Base-by-base conservation (phyloP, 2,113 vertebrate species). In the Carassius gibelio region DNA sequence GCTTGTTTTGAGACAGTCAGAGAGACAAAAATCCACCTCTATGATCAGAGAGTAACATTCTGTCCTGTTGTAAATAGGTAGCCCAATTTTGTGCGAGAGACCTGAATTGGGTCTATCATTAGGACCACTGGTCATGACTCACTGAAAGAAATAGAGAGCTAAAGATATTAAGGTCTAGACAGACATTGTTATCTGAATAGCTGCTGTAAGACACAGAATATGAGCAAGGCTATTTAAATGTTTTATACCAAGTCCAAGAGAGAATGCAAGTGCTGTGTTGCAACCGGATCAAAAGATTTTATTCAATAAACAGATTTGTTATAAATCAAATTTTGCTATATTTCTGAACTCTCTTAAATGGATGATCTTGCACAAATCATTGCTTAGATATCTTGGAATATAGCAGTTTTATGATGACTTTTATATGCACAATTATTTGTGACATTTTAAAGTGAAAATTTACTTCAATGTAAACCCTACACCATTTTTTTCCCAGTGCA, bases 51-150 rank as follows among this genome's bases (percentile, higher is more conserved):
- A 34, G 26, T 34, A 52, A 76, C 26, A 34, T 57, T 55, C 50
- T 36, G 75, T 59, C 75, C 52, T 59, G 75, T 36, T 77, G 26
- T 55, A 76, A 72, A 61, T 81, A 38, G 76, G 30, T 81, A 68
- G 26, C 34, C 21, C 71, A 14, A 75, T 52, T 52, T 59, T 61
- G 62, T 76, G 21, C 50, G 74, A 66, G 69, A 5, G 50, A 78
- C 61, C 74, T 36, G 82, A 85, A 84, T 64, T 74, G 55, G 61
- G 84, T 50, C 71, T 42, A 85, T 72, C 13, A 66, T 66, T 83
- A 3, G 23, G 13, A 48, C 66, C 36, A 23, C 61, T 68, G 76
- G 48, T 74, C 55, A 79, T 82, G 77, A 59, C 68, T 83, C 81
- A 61, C 57, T 61, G 71, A 81, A 68, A 75, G 68, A 61, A 34